phyloP scores from a whole-genome alignment of 23 tunicate genomes.

The Botrylloides violaceus region DNA sequence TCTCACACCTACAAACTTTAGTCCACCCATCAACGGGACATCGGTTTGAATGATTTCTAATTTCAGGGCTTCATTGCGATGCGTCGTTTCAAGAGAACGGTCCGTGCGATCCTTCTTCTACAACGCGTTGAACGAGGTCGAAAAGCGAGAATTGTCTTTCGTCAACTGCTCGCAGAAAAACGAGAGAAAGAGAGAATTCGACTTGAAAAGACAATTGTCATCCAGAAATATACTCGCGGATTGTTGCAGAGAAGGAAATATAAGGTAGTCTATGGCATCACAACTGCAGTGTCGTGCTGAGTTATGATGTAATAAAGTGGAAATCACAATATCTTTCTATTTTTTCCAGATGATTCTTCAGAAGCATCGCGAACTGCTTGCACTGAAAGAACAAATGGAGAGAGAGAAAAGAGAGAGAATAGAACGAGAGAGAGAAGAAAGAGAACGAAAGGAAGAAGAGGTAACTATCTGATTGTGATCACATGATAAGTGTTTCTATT shows the following conservation, averaged over 20 bases:
- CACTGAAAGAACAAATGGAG: constrained; percentile 90
- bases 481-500: no score
- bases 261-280: no score
- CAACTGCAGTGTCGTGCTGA: no score
- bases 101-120: constrained; percentile 33
- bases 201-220: constrained; percentile 44
- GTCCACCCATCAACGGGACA: not conserved
- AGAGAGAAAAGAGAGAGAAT: constrained; percentile 65
- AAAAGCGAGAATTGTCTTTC: constrained; percentile 48
- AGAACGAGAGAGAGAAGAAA: constrained; percentile 51
- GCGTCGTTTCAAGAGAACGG: constrained; percentile 14
- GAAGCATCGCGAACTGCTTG: constrained; percentile 77
- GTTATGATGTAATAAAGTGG: no score
- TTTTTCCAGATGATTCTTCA: constrained; percentile 58
- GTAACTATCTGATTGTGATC: no score
- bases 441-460: constrained; percentile 42
- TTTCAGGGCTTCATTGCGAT: constrained; percentile 70
- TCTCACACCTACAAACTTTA: not conserved
- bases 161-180: constrained; percentile 51
- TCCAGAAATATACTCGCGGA: constrained; percentile 84
- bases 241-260: constrained; percentile 47
- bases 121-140: constrained; percentile 71
- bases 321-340: no score
- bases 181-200: constrained; percentile 33
- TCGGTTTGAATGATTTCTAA: not conserved